Conservation (phyloP, 2,888 invertebrate species). For the Trypoxylon attenuatum region DNA sequence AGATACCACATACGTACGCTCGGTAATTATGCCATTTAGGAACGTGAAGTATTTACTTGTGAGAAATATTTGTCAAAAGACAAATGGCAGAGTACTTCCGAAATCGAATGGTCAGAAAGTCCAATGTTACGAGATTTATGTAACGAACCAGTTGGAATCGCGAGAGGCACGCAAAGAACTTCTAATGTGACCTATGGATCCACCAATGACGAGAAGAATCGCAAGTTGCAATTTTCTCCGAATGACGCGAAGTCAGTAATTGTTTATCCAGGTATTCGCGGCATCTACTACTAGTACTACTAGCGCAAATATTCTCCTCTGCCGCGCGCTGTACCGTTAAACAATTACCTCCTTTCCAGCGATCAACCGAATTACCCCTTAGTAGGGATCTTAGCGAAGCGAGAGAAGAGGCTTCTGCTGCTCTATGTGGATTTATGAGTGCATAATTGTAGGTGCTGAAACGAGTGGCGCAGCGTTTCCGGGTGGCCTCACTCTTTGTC, state of each 20-base stretch:
- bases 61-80: not conserved
- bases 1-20: not conserved
- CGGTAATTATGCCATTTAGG: too few relatives aligned
- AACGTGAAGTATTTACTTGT: not conserved
- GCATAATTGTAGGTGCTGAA: too few relatives aligned
- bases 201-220: conserved; percentile 12
- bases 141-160: conserved; percentile 43
- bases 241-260: not conserved
- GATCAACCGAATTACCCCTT: not conserved
- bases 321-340: not conserved
- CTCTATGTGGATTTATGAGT: too few relatives aligned
- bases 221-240: conserved; percentile 13
- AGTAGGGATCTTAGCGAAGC: too few relatives aligned
- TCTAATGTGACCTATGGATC: conserved; percentile 1
- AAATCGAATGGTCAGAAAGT: conserved; percentile 28
- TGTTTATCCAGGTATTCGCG: not conserved
- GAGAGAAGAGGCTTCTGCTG: too few relatives aligned
- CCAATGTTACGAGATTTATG: conserved; percentile 31
- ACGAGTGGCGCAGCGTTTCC: too few relatives aligned
- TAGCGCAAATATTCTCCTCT: not conserved
- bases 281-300: not conserved
- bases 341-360: not conserved
- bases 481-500: too few relatives aligned
- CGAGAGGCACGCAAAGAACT: conserved; percentile 9
- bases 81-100: not conserved